Evolutionary conservation across 2,113 vertebrate genomes (phyloP), one percentile per base, ranked within the genome.

Genomic region (Dromiciops gliroides): DNA sequence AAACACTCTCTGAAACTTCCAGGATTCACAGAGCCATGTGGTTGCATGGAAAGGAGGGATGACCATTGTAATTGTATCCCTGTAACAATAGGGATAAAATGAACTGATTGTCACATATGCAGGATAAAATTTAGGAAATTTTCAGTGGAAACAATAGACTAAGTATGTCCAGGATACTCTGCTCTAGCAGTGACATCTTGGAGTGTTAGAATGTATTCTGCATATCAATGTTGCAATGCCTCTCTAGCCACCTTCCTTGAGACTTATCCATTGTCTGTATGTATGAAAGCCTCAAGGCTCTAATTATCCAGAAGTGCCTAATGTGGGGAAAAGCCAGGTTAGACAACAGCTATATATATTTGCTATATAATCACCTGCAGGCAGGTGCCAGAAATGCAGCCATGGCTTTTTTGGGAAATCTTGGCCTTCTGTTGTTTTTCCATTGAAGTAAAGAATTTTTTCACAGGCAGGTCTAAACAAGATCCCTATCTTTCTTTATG

Each of bases 381-480:
- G 53, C 96, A 97, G 95, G 96, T 97, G 95, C 97, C 97, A 97
- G 44, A 97, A 97, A 97, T 94, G 94, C 96, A 98, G 97, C 96
- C 96, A 67, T 95, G 94, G 92, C 94, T 97, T 97, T 97, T 97
- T 95, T 93, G 93, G 97, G 96, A 97, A 97, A 97, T 96, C 95
- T 95, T 93, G 96, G 95, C 96, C 96, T 97, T 97, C 95, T 97
- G 95, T 97, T 97, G 97, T 97, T 97, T 97, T 97, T 96, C 96
- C 97, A 96, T 0, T 94, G 95, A 97, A 97, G 53, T 97, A 96
- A 48, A 92, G 93, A 96, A 93, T 96, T 97, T 94, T 91, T 96
- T 96, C 97, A 95, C 96, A 67, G 94, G 75, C 96, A 67, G 94
- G 75, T 95, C 96, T 97, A 97, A 95, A 97, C 95, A 96, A 92